Evolutionary conservation across 2,797 vertebrate species (phyloP).

Genomic region (Scyliorhinus canicula): DNA sequence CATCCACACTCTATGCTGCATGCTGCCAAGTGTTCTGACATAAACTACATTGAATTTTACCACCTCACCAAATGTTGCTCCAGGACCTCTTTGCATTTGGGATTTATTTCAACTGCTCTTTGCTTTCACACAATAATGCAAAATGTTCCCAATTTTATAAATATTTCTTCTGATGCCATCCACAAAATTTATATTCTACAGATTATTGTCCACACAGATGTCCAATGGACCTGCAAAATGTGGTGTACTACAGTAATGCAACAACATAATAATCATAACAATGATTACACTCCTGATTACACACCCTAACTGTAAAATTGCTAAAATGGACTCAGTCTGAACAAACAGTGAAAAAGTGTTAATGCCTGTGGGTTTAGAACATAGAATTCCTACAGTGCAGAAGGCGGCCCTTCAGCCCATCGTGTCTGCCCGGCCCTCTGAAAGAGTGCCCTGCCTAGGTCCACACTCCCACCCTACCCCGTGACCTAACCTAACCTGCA

Average conservation of each 20-base stretch:
- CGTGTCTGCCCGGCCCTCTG: too few species aligned
- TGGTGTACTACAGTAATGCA: neutral
- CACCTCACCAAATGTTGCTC: neutral
- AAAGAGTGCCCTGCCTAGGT: too few species aligned
- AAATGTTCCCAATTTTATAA: neutral
- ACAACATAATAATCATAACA: neutral
- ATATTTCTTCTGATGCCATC: neutral
- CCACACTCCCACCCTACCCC: too few species aligned
- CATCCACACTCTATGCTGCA: neutral
- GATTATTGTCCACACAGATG: neutral
- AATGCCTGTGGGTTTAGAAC: neutral
- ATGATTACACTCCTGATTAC: neutral
- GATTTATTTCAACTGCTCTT: neutral
- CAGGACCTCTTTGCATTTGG: neutral
- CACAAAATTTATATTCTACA: neutral
- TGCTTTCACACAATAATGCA: neutral
- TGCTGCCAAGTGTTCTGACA: too few species aligned
- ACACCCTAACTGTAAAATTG: neutral
- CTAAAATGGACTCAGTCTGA: neutral
- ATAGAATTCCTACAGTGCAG: too few species aligned
- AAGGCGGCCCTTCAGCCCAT: too few species aligned
- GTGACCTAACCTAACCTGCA: too few species aligned
- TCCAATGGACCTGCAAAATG: neutral
- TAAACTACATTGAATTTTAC: neutral
- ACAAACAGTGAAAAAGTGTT: neutral